Evolutionary conservation across 2,888 invertebrate genomes (phyloP).

Genomic region (Hyalella azteca): DNA sequence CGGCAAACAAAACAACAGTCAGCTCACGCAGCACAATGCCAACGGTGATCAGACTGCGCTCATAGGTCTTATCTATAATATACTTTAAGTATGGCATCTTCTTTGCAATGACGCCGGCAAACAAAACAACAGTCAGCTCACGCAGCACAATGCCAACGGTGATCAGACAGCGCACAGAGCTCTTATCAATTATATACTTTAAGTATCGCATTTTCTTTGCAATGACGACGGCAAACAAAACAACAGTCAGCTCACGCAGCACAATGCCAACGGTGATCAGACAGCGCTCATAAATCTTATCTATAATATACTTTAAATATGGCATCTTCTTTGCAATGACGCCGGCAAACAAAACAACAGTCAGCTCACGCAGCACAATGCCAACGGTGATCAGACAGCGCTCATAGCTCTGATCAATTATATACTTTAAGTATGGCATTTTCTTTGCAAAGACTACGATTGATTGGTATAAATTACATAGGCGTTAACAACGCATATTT

Average conservation of each 20-base stretch:
- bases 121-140: slow-evolving; percentile 31
- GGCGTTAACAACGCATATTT: no score
- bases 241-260: background rate
- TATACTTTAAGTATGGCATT: background rate
- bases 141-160: background rate
- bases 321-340: background rate
- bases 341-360: background rate
- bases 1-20: slow-evolving; percentile 40
- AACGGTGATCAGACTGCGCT: background rate
- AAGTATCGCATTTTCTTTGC: background rate
- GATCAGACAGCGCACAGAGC: background rate
- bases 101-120: no score
- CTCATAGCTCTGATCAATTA: background rate
- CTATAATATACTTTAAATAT: background rate
- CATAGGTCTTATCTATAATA: background rate
- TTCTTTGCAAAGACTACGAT: background rate
- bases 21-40: slow-evolving; percentile 5
- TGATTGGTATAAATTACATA: no score
- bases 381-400: background rate
- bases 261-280: background rate
- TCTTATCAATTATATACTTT: background rate
- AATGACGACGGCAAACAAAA: background rate
- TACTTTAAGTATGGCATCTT: background rate
- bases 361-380: background rate
- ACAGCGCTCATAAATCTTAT: background rate